Conservation (phyloP, 37 sponge, comb jelly and placozoan species). For the Bolinopsis microptera region DNA sequence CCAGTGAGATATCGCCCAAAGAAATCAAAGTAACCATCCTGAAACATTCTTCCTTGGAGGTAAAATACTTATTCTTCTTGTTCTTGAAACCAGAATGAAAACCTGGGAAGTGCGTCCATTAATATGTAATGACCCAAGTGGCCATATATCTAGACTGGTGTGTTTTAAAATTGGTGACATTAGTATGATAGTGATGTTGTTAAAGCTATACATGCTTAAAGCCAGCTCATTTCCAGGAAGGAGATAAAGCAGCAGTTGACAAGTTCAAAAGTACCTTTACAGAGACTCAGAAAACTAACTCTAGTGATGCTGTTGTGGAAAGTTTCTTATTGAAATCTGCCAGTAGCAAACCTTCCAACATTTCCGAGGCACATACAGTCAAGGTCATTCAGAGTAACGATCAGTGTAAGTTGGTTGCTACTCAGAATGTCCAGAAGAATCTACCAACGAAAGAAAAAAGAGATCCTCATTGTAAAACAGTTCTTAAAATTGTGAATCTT, state of each 20-base stretch:
- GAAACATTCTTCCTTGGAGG: neutral
- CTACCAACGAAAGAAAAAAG: neutral
- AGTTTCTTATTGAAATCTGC: neutral
- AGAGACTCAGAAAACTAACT: neutral
- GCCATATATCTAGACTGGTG: too few species aligned
- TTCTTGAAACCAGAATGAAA: too few species aligned
- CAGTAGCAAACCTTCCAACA: neutral
- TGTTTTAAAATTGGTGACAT: too few species aligned
- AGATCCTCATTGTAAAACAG: neutral
- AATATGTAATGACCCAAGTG: too few species aligned
- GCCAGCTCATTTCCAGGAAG: too few species aligned
- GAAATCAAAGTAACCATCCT: slow-evolving; percentile 4
- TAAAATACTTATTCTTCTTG: too few species aligned
- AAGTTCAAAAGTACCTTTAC: slow-evolving; percentile 36
- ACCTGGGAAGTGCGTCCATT: too few species aligned
- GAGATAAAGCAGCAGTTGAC: neutral
- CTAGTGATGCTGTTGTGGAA: neutral
- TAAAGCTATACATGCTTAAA: too few species aligned
- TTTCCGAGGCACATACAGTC: neutral
- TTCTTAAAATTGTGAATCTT: too few species aligned
- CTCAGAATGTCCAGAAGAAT: neutral
- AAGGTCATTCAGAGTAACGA: neutral
- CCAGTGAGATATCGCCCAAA: slow-evolving; percentile 1
- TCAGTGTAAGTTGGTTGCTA: neutral
- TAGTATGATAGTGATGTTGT: too few species aligned